Evolutionary conservation across 2,888 invertebrate genomes (phyloP), one percentile per base, ranked within the genome.

Genomic region (Macrophya alboannulata): DNA sequence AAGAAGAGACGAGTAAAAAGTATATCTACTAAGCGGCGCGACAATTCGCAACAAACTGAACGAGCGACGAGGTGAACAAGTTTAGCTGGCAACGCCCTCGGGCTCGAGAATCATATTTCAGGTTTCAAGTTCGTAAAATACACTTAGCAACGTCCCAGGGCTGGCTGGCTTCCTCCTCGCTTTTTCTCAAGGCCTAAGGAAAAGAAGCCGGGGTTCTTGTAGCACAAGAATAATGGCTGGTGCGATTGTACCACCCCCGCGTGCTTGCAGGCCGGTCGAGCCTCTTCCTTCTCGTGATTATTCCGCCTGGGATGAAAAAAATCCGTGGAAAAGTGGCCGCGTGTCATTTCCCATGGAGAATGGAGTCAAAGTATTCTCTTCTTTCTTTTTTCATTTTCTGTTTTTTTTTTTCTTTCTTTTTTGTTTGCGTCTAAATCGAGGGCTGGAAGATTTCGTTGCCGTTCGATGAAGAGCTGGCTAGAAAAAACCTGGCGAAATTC

Each of bases 41-140:
- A 81, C 59, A 62, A 81, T 81, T 62, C 81, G 40, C 62, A 40
- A 62, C 12, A 55, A 79, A 79, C 81, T 81, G 43, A 15, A 62
- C 62, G 21, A 62, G 62, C 40, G 10, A 81, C 40, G 15, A 62
- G 59, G 40, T 43, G 62, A 81, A 59, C 40, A 62, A 81, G 59
- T 81, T 62, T 21, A 40, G 62, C 62, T 77, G 25, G 77, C 17
- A 31, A 43, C 81, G 62, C 81, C 81, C 81, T 81, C 21, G 43
- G 81, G 81, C 81, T 21, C 21, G n/a, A 59, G 81, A 81, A 81
- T 62, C 81, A 81, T 81, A 81, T 81, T 81, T 81, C 81, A 43
- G 40, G 62, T 62, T 81, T 81, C 81, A 81, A 81, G 81, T 81
- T 81, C 81, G 59, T 81, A 81, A 81, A 81, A 81, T 81, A 81